These are phyloP conservation scores for Macquaria ambigua DNA, from an alignment of 2,113 vertebrate species.

Conservation along the genomic window DNA sequence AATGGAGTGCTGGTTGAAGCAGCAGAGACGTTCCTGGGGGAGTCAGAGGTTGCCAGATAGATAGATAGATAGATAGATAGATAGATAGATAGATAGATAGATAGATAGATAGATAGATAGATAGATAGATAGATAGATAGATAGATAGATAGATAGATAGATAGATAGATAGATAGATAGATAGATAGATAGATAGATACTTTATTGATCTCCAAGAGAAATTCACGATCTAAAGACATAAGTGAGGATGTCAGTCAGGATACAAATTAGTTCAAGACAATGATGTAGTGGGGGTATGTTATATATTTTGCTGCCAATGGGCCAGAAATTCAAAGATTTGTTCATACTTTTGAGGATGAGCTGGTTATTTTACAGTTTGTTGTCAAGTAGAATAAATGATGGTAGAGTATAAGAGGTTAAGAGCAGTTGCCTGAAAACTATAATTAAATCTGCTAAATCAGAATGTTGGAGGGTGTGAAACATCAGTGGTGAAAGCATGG, in stretches of 20 bases:
- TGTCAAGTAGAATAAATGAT: neutral
- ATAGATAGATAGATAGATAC: too few species aligned
- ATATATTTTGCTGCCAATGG: neutral
- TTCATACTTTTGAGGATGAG: neutral
- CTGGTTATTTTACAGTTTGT: conserved; percentile 1
- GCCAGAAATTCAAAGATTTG: neutral
- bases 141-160: too few species aligned
- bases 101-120: too few species aligned
- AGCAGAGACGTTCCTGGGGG: conserved; percentile 20
- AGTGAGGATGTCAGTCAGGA: conserved; percentile 18
- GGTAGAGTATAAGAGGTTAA: neutral
- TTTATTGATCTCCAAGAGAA: too few species aligned
- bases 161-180: too few species aligned
- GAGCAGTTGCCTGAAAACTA: neutral
- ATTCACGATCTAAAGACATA: conserved; percentile 1
- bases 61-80: too few species aligned
- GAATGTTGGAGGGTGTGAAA: conserved; percentile 4
- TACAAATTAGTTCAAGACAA: conserved; percentile 27
- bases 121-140: too few species aligned
- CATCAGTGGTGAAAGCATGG: neutral
- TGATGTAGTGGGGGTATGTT: neutral
- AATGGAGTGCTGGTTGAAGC: conserved; percentile 27
- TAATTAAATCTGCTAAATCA: rapidly evolving
- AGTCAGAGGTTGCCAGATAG: conserved; percentile 31
- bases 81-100: too few species aligned